These are phyloP conservation scores for Micrasema minimum DNA, from an alignment of 1,140 invertebrate genomes.

Conservation along the genomic window DNA sequence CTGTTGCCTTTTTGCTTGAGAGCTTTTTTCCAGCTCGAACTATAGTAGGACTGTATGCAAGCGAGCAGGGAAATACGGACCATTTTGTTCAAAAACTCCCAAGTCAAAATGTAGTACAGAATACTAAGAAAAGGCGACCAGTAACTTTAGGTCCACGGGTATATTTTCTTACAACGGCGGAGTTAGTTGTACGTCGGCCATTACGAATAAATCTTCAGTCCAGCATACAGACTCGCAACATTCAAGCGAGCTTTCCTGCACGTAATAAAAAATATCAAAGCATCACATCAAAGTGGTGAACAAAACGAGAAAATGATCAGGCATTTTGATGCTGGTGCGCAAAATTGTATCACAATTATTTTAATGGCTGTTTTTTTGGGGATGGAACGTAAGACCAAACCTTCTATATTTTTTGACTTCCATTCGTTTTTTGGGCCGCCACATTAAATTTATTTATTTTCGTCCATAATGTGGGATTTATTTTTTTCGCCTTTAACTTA, in stretches of 20 bases:
- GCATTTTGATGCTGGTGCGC: background rate
- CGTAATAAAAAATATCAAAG: too few species aligned
- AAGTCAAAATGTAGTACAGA: slow-evolving; percentile 10
- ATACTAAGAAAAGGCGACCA: slow-evolving; percentile 51
- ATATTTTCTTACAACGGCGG: slow-evolving; percentile 58
- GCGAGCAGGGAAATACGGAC: slow-evolving; percentile 54
- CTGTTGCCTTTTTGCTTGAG: too few species aligned
- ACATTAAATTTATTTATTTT: slow-evolving; percentile 50
- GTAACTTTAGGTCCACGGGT: slow-evolving; percentile 55
- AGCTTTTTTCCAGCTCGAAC: too few species aligned
- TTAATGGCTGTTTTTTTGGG: slow-evolving; percentile 5
- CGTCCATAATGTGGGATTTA: slow-evolving; percentile 47
- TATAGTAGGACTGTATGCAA: slow-evolving; percentile 35
- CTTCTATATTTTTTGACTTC: slow-evolving; percentile 43
- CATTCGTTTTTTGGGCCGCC: slow-evolving; percentile 46
- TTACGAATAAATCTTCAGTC: slow-evolving; percentile 60
- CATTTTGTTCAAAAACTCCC: slow-evolving; percentile 39
- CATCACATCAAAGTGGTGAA: too few species aligned
- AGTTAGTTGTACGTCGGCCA: slow-evolving; percentile 56
- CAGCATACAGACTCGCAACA: background rate
- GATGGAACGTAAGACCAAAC: slow-evolving; percentile 16
- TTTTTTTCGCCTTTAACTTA: slow-evolving; percentile 42
- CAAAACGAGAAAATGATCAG: background rate
- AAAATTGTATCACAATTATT: background rate
- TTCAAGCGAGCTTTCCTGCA: too few species aligned